Percentiles rank a stretch among this genome's conserved stretches.
phyloP scores from a whole-genome alignment of 2,888 invertebrate genomes.

The Eutolmus rufibarbis region DNA sequence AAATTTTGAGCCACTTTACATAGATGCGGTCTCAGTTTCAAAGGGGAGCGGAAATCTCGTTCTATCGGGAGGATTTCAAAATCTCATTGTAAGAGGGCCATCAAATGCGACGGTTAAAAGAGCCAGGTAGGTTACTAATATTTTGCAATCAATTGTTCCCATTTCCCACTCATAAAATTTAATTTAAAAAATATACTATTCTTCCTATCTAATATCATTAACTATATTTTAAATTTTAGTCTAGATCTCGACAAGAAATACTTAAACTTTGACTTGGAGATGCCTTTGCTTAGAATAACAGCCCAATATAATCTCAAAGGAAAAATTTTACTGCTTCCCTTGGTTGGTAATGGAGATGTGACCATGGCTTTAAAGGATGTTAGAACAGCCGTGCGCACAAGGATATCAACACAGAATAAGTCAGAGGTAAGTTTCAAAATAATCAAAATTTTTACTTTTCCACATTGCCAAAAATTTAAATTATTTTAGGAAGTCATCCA shows the following conservation, averaged over 20 bases:
- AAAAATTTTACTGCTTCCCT: conserved; percentile 67
- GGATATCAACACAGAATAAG: conserved; percentile 63
- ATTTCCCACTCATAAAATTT: too few species aligned
- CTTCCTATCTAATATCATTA: neutral
- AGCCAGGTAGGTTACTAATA: conserved; percentile 54
- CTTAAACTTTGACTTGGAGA: conserved; percentile 66
- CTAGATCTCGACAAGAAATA: conserved; percentile 64
- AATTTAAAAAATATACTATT: too few species aligned
- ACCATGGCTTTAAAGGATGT: conserved; percentile 66
- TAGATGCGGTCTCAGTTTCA: conserved; percentile 66
- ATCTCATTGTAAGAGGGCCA: conserved; percentile 66
- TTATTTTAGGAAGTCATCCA: conserved; percentile 59
- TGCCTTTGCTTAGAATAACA: conserved; percentile 67
- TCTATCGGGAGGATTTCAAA: conserved; percentile 66
- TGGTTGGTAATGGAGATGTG: conserved; percentile 68
- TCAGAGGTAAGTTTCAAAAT: conserved; percentile 53
- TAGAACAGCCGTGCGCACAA: conserved; percentile 65
- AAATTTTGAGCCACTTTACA: conserved; percentile 67
- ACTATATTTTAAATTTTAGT: conserved; percentile 53
- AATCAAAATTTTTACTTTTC: neutral
- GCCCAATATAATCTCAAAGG: conserved; percentile 69
- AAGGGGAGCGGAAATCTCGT: conserved; percentile 67
- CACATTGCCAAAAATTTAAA: neutral
- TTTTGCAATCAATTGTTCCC: neutral
- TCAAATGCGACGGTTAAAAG: conserved; percentile 65